Conservation (phyloP, 2,113 vertebrate species). For the Potamarius usumacintae region DNA sequence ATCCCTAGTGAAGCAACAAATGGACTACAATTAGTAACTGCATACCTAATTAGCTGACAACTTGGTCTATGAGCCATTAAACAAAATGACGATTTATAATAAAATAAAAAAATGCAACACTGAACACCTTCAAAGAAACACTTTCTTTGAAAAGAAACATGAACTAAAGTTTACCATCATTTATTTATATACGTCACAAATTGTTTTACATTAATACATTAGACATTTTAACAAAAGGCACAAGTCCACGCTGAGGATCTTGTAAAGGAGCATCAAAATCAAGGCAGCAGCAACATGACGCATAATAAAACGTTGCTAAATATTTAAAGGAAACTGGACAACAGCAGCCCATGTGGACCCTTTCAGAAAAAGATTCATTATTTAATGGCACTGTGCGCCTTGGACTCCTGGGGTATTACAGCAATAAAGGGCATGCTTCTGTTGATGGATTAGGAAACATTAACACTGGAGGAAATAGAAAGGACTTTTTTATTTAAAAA, state of each 20-base stretch:
- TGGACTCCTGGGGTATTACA: constrained; percentile 33
- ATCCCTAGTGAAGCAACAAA: no score
- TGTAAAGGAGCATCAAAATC: constrained; percentile 26
- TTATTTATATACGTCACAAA: constrained; percentile 30
- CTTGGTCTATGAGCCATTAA: neutral
- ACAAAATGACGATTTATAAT: neutral
- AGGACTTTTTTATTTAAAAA: neutral
- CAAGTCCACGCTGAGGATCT: constrained; percentile 36
- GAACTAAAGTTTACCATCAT: constrained; percentile 19
- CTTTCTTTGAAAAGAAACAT: neutral
- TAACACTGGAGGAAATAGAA: constrained; percentile 7
- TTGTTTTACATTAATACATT: constrained; percentile 26
- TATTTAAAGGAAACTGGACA: constrained; percentile 50
- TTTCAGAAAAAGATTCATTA: constrained; percentile 42
- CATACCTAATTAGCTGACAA: neutral
- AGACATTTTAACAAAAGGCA: constrained; percentile 31
- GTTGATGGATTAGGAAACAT: constrained; percentile 14
- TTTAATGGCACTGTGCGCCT: constrained; percentile 41
- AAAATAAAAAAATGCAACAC: neutral
- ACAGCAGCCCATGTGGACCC: constrained; percentile 41
- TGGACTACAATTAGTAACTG: neutral
- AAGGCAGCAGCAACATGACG: constrained; percentile 20
- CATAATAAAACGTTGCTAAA: constrained; percentile 51
- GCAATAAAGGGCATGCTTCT: constrained; percentile 25
- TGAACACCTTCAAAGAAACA: neutral